These are phyloP conservation scores for Atta texana DNA, from an alignment of 1,140 invertebrate genomes.

Conservation along the genomic window DNA sequence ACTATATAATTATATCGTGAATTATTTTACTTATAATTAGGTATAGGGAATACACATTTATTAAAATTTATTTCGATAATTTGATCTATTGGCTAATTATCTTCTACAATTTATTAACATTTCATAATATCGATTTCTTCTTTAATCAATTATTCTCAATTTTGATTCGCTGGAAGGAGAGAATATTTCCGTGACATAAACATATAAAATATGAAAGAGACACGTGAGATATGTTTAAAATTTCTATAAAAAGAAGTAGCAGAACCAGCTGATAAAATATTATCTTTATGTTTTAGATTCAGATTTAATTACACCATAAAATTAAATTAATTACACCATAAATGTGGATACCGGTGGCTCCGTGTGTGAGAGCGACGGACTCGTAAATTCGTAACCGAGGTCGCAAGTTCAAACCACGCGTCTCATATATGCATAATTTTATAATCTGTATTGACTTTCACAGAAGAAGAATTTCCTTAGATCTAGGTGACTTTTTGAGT, in stretches of 20 bases:
- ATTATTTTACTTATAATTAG: background rate
- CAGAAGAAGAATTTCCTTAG: too few species aligned
- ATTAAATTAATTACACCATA: background rate
- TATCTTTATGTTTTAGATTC: background rate
- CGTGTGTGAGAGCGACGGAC: too few species aligned
- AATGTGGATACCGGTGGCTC: too few species aligned
- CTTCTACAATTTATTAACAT: slow-evolving; percentile 4
- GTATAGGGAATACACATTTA: background rate
- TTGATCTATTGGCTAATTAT: background rate
- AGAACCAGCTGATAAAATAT: background rate
- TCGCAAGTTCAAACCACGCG: too few species aligned
- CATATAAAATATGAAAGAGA: background rate
- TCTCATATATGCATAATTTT: too few species aligned
- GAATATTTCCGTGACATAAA: background rate
- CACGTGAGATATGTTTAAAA: background rate
- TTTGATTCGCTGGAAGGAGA: background rate
- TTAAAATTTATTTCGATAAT: slow-evolving; percentile 2
- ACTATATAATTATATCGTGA: background rate
- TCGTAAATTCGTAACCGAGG: too few species aligned
- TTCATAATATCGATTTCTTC: background rate
- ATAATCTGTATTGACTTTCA: too few species aligned
- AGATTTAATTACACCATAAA: background rate
- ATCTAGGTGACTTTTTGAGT: too few species aligned
- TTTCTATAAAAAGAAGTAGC: background rate
- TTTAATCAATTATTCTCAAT: slow-evolving; percentile 18